Percentiles rank a stretch among this genome's conserved stretches.
Conservation (phyloP, 2,888 invertebrate genomes). For the Timema cristinae region DNA sequence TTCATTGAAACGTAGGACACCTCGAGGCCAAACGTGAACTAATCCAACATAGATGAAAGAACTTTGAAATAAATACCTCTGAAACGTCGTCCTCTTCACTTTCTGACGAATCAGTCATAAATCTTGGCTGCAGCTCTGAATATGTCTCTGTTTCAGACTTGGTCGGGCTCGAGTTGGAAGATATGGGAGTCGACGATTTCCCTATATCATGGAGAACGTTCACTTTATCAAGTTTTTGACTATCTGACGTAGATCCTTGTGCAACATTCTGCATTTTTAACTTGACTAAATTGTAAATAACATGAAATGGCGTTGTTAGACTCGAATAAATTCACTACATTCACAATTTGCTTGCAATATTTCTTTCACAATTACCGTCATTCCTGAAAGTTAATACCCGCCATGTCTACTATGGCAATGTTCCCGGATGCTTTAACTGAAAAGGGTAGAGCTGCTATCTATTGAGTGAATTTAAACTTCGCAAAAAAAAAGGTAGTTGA, state of each 20-base stretch:
- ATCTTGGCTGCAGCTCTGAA: conserved; percentile 78
- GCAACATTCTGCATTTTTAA: conserved; percentile 90
- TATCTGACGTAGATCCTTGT: conserved; percentile 70
- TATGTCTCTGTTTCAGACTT: conserved; percentile 84
- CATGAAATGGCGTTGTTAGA: conserved; percentile 44
- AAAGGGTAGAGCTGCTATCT: conserved; percentile 20
- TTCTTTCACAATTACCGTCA: conserved; percentile 45
- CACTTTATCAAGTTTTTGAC: conserved; percentile 77
- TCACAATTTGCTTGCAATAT: conserved; percentile 41
- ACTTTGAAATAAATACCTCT: conserved; percentile 63
- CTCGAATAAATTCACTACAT: conserved; percentile 40
- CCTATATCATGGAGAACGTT: conserved; percentile 53
- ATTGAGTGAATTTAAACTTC: conserved; percentile 6
- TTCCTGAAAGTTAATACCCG: conserved; percentile 59
- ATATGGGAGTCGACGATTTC: conserved; percentile 75
- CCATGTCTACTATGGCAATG: conserved; percentile 74
- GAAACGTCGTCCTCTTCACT: conserved; percentile 95
- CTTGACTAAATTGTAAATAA: conserved; percentile 56
- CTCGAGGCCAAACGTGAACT: conserved; percentile 33
- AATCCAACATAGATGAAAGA: conserved; percentile 34
- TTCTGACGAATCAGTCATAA: conserved; percentile 91
- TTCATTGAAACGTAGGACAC: conserved; percentile 46
- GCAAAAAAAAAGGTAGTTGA: too few relatives aligned
- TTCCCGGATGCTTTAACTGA: conserved; percentile 56
- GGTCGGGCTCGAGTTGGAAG: conserved; percentile 76